Conservation (phyloP, 1,140 invertebrate species). For the Trichonephila clavata region DNA sequence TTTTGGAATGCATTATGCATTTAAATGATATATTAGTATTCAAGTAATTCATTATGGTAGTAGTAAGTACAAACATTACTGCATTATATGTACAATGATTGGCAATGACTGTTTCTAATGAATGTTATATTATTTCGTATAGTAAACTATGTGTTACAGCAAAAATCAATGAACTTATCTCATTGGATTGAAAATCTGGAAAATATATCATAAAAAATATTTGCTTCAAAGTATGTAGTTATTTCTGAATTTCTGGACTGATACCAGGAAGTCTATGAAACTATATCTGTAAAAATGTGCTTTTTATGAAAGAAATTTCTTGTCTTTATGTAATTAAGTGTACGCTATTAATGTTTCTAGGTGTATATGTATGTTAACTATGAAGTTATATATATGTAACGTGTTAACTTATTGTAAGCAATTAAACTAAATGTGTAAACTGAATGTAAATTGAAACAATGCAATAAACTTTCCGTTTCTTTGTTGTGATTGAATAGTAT, state of each 20-base stretch:
- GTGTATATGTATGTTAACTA: conserved; percentile 36
- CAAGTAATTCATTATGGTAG: too few relatives aligned
- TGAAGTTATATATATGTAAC: conserved; percentile 7
- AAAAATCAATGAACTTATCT: too few relatives aligned
- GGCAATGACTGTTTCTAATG: too few relatives aligned
- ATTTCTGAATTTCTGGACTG: not conserved
- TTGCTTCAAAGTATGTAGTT: conserved; percentile 17
- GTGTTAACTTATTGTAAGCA: conserved; percentile 38
- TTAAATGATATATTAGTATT: too few relatives aligned
- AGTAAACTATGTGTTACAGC: too few relatives aligned
- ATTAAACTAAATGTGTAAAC: conserved; percentile 36
- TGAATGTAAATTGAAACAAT: conserved; percentile 51
- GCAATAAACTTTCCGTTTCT: conserved; percentile 42
- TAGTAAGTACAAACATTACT: too few relatives aligned
- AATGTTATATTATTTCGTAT: too few relatives aligned
- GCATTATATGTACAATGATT: too few relatives aligned
- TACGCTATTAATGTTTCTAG: conserved; percentile 35
- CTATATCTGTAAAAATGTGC: not conserved
- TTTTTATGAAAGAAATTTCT: conserved; percentile 11
- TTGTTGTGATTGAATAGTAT: not conserved
- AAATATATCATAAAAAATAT: not conserved
- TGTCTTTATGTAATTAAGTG: conserved; percentile 13
- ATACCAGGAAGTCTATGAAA: not conserved
- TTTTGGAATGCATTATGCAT: too few relatives aligned
- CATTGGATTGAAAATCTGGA: not conserved